Conservation (phyloP, 2,113 vertebrate species). For the Paramisgurnus dabryanus region DNA sequence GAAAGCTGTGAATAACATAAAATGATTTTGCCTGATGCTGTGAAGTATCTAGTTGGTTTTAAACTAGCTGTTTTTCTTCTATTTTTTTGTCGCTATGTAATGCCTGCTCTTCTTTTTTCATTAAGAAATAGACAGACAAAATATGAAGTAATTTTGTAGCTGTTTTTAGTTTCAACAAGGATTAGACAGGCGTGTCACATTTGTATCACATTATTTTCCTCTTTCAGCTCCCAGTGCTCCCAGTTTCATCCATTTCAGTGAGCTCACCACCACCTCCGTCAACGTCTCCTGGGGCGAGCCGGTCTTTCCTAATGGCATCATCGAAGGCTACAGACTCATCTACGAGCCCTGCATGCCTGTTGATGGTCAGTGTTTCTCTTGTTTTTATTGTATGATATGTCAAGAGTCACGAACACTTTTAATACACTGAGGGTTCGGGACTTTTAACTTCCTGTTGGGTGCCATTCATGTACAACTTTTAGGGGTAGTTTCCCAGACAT, state of each 20-base stretch:
- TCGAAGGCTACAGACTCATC: conserved; percentile 90
- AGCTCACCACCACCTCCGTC: conserved; percentile 95
- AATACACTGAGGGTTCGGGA: too few relatives aligned
- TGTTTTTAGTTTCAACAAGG: neutral
- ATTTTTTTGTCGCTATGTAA: conserved; percentile 17
- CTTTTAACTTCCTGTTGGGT: neutral
- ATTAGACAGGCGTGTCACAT: neutral
- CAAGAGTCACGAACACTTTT: too few relatives aligned
- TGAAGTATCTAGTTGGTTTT: neutral
- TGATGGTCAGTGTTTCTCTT: conserved; percentile 44
- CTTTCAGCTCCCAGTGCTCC: conserved; percentile 89
- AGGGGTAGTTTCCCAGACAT: too few relatives aligned
- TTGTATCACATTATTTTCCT: conserved; percentile 1
- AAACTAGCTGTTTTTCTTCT: neutral
- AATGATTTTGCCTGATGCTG: conserved; percentile 27
- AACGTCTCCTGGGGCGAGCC: conserved; percentile 97
- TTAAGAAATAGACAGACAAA: neutral
- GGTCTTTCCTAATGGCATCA: conserved; percentile 86
- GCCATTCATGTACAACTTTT: neutral
- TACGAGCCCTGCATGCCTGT: conserved; percentile 89
- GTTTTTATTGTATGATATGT: neutral
- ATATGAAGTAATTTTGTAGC: neutral
- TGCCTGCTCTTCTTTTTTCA: conserved; percentile 14
- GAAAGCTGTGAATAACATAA: neutral
- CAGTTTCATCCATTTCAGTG: conserved; percentile 89